Evolutionary conservation across 1,140 invertebrate genomes (phyloP).

Genomic region (Nixonia krombeini): DNA sequence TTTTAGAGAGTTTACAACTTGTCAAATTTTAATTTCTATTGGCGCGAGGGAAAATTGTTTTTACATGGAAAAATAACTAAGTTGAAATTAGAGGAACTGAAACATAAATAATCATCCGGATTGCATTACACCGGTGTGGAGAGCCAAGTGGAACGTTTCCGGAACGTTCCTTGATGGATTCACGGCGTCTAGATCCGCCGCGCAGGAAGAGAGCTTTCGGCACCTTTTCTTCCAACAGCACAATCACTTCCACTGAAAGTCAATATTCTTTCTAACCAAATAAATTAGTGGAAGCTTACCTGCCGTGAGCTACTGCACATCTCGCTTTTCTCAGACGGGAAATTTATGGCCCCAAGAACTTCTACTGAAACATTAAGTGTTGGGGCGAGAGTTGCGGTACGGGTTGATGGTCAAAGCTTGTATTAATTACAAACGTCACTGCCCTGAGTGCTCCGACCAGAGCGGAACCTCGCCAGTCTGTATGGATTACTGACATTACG

Average conservation of each 20-base stretch:
- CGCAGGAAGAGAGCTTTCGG: conserved; percentile 11
- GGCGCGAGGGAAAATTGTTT: too few relatives aligned
- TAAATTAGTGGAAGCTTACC: conserved; percentile 33
- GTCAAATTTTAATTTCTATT: too few relatives aligned
- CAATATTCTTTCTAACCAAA: conserved; percentile 36
- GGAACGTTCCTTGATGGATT: too few relatives aligned
- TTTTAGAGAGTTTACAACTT: too few relatives aligned
- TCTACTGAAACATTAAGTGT: conserved; percentile 48
- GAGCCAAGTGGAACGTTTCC: conserved; percentile 5
- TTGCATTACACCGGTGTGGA: too few relatives aligned
- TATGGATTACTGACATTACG: conserved; percentile 25
- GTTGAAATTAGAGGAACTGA: too few relatives aligned
- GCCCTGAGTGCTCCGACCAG: conserved; percentile 29
- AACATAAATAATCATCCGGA: too few relatives aligned
- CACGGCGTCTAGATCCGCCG: conserved; percentile 17
- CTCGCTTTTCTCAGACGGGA: conserved; percentile 12
- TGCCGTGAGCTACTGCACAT: conserved; percentile 20
- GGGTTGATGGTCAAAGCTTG: conserved; percentile 63
- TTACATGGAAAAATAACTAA: too few relatives aligned
- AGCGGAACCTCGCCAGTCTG: conserved; percentile 32
- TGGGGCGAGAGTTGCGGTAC: conserved; percentile 38
- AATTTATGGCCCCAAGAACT: conserved; percentile 47
- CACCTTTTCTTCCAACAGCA: conserved; percentile 9
- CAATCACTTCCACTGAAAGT: conserved; percentile 30
- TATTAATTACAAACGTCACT: conserved; percentile 62